A percentile compares a stretch with the other conserved stretches of the same genome.
Conservation (phyloP, 1,140 invertebrate species). For the Micrasema longulum region DNA sequence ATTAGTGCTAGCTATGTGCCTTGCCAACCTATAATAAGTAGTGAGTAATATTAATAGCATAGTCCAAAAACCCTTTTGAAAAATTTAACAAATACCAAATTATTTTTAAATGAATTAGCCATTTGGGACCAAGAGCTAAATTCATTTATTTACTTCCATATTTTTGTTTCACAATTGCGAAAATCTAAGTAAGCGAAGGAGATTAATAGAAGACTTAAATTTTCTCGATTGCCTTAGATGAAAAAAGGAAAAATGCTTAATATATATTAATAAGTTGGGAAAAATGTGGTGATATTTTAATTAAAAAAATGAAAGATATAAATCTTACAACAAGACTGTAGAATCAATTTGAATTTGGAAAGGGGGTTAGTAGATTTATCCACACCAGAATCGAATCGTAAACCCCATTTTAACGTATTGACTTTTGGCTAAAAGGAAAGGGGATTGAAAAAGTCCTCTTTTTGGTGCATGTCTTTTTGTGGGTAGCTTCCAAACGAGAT, state of each 20-base stretch:
- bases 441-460: not conserved
- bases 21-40: constrained; percentile 31
- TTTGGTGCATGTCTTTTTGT: constrained; percentile 6
- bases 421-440: constrained; percentile 15
- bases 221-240: constrained; percentile 54
- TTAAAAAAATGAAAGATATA: constrained; percentile 49
- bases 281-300: constrained; percentile 54
- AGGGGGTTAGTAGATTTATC: not conserved
- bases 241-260: constrained; percentile 44
- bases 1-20: constrained; percentile 35
- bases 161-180: constrained; percentile 30
- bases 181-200: constrained; percentile 34
- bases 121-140: constrained; percentile 27
- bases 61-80: constrained; percentile 6
- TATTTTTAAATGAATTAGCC: constrained; percentile 17
- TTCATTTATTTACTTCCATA: not conserved
- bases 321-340: constrained; percentile 55
- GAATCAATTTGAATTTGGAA: constrained; percentile 45
- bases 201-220: constrained; percentile 55
- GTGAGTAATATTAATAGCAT: not conserved
- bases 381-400: not conserved
- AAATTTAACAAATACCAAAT: not conserved
- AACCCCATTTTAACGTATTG: constrained; percentile 23
- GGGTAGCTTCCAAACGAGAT: constrained; percentile 35
- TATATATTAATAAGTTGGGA: constrained; percentile 50